Evolutionary conservation across 2,797 vertebrate species (phyloP).

Genomic region (Columba guinea): DNA sequence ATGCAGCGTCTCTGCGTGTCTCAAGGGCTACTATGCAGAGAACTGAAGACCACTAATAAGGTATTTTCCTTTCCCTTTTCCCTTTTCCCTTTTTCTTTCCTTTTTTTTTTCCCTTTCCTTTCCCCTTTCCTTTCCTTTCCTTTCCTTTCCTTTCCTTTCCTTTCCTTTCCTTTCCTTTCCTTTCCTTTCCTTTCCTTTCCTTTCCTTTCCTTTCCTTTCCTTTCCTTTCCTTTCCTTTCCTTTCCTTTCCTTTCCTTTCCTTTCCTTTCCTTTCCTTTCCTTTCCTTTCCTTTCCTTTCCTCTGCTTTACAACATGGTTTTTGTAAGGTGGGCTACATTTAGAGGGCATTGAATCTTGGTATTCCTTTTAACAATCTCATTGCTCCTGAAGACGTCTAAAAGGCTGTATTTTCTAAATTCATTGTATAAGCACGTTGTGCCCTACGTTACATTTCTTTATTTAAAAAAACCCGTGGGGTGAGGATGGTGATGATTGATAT

Average conservation of each 20-base stretch:
- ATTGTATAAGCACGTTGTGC: background rate
- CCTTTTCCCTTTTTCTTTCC: background rate
- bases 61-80: background rate
- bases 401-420: background rate
- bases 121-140: background rate
- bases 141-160: background rate
- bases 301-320: background rate
- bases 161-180: background rate
- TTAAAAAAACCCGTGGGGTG: background rate
- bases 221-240: background rate
- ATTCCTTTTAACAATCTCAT: background rate
- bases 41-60: background rate
- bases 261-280: background rate
- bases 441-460: background rate
- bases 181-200: background rate
- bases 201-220: background rate
- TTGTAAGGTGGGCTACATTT: background rate
- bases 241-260: background rate
- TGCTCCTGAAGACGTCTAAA: background rate
- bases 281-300: background rate
- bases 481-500: background rate
- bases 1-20: conserved; percentile 18
- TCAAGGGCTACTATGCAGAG: background rate
- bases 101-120: background rate
- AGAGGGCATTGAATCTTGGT: background rate